These are phyloP conservation scores for Tokudaia tokunoshimensis DNA, from an alignment of 2,797 vertebrate species.

Conservation along the genomic window DNA sequence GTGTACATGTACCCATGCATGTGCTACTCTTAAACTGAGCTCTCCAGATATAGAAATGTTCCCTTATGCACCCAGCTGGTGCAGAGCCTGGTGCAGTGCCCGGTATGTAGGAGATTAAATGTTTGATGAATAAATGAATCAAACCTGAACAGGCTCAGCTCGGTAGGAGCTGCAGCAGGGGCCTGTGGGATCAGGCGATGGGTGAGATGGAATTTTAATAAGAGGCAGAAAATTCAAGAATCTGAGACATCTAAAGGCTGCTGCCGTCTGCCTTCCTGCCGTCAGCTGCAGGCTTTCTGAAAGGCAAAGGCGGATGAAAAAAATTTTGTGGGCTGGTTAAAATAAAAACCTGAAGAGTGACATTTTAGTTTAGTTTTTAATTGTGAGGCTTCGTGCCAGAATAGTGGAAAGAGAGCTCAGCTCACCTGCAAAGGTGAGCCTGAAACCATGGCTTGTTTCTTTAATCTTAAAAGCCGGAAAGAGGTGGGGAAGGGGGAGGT, in stretches of 20 bases:
- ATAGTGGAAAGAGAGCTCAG: background rate
- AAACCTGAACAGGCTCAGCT: constrained; percentile 37
- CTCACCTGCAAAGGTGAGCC: constrained; percentile 10
- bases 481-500: background rate
- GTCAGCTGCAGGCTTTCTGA: constrained; percentile 74
- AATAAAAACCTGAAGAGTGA: constrained; percentile 67
- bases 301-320: constrained; percentile 72
- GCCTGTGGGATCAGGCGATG: constrained; percentile 74
- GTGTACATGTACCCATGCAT: background rate
- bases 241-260: constrained; percentile 70
- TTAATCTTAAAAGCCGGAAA: constrained; percentile 54
- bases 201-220: constrained; percentile 82
- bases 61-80: background rate
- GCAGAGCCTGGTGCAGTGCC: constrained; percentile 40
- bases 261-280: constrained; percentile 67
- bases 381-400: constrained; percentile 63
- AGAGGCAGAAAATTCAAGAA: constrained; percentile 78
- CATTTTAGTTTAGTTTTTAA: constrained; percentile 74
- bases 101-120: constrained; percentile 71
- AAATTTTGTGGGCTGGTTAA: constrained; percentile 75
- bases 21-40: background rate
- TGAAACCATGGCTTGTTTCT: constrained; percentile 25
- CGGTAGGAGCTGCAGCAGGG: constrained; percentile 61
- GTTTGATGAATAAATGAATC: constrained; percentile 82
- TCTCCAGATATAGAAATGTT: background rate